A percentile compares a stretch with the other conserved stretches of the same genome.
phyloP scores from a whole-genome alignment of 2,113 vertebrate genomes.

The Lepus americanus region DNA sequence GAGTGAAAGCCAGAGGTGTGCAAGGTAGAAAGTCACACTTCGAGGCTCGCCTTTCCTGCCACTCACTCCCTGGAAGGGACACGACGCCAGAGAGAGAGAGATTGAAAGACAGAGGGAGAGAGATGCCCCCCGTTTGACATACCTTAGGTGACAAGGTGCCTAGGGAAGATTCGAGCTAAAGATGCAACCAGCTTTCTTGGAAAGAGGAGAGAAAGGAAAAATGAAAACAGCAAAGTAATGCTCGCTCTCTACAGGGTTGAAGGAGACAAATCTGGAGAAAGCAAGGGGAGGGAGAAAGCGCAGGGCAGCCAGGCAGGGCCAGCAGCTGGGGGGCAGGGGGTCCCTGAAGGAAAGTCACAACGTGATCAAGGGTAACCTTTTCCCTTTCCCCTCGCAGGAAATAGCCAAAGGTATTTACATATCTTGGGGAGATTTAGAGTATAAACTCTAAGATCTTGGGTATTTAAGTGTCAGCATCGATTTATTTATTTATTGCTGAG shows the following conservation, averaged over 20 bases:
- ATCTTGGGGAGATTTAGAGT: constrained; percentile 87
- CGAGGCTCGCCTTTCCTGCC: constrained; percentile 76
- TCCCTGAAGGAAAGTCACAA: constrained; percentile 76
- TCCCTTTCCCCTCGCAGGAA: constrained; percentile 72
- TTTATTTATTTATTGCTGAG: constrained; percentile 92
- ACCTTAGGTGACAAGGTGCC: constrained; percentile 77
- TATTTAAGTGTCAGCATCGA: constrained; percentile 91
- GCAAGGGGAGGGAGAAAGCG: constrained; percentile 63
- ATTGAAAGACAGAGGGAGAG: constrained; percentile 61
- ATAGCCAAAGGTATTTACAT: constrained; percentile 86
- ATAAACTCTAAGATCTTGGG: constrained; percentile 89
- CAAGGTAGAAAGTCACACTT: constrained; percentile 80
- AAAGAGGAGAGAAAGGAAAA: constrained; percentile 24
- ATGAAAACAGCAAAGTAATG: constrained; percentile 73
- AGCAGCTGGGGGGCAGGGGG: constrained; percentile 59
- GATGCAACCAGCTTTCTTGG: background rate
- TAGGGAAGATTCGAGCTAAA: constrained; percentile 45
- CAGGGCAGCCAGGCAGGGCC: background rate
- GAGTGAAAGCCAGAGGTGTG: constrained; percentile 81
- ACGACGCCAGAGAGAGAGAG: constrained; percentile 70
- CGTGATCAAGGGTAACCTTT: constrained; percentile 80
- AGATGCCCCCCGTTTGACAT: constrained; percentile 75
- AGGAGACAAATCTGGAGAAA: constrained; percentile 64
- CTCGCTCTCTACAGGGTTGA: constrained; percentile 75
- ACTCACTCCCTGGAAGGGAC: constrained; percentile 77